phyloP scores from a whole-genome alignment of 2,797 vertebrate species.

The Austrolebias charrua region DNA sequence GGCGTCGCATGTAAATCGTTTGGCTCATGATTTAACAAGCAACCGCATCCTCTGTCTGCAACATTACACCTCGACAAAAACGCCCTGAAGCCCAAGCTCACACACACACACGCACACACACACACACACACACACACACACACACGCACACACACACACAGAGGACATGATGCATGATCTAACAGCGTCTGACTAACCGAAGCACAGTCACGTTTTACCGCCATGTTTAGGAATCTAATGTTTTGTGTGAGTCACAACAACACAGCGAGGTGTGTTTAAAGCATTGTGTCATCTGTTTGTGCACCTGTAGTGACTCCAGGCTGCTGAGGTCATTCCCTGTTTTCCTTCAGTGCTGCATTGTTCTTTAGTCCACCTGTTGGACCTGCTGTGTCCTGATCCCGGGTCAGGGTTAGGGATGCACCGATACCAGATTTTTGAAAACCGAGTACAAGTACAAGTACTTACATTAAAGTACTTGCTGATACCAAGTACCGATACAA shows the following conservation, averaged over 20 bases:
- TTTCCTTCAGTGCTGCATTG: constrained; percentile 17
- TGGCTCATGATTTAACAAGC: constrained; percentile 56
- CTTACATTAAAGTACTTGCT: too few species aligned
- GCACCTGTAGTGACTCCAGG: neutral
- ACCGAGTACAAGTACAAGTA: too few species aligned
- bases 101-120: constrained; percentile 16
- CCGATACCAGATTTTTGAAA: too few species aligned
- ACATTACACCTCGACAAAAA: constrained; percentile 50
- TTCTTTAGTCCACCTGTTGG: constrained; percentile 64
- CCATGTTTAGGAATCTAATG: constrained; percentile 27
- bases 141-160: constrained; percentile 10
- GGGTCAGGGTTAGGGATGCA: constrained; percentile 38
- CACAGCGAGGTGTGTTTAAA: neutral
- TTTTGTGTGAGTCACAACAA: constrained; percentile 32
- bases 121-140: constrained; percentile 7
- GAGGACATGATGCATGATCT: constrained; percentile 14
- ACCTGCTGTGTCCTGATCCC: constrained; percentile 28
- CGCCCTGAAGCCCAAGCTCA: constrained; percentile 27
- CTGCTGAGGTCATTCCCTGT: constrained; percentile 43
- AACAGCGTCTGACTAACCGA: constrained; percentile 9
- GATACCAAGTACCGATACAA: too few species aligned
- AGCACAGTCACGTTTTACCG: constrained; percentile 8
- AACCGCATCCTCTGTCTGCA: constrained; percentile 51
- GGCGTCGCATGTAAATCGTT: constrained; percentile 34
- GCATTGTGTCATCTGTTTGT: constrained; percentile 1